Conservation (phyloP, 2,888 invertebrate species). For the Uloborus plumipes region DNA sequence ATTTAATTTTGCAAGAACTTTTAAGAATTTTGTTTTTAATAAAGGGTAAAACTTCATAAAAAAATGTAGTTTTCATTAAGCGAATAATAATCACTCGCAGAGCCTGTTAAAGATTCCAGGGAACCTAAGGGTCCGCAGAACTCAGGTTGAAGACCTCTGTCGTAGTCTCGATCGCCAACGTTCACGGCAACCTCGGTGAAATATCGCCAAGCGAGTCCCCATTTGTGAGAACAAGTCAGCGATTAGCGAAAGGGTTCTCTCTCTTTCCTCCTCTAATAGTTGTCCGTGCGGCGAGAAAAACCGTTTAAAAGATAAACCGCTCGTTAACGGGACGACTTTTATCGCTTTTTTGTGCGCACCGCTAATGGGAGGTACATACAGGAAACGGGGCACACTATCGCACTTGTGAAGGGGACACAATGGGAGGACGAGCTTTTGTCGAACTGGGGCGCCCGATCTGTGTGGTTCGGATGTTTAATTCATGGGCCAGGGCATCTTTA, state of each 20-base stretch:
- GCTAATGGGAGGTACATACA: constrained; percentile 55
- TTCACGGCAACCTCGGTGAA: no score
- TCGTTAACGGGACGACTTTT: constrained; percentile 59
- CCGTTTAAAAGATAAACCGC: constrained; percentile 62
- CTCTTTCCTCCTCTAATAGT: constrained; percentile 54
- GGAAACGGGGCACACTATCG: constrained; percentile 51
- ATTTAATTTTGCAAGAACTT: no score
- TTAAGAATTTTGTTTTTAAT: no score
- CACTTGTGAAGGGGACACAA: constrained; percentile 40
- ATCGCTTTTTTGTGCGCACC: constrained; percentile 35
- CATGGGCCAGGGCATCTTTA: no score
- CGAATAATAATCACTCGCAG: not conserved
- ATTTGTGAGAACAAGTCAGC: constrained; percentile 58
- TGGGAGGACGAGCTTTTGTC: constrained; percentile 41
- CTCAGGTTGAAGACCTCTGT: not conserved
- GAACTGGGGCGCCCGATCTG: constrained; percentile 13
- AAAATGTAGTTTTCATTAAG: no score
- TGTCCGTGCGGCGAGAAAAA: constrained; percentile 54
- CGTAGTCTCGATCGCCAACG: not conserved
- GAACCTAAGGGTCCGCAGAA: not conserved
- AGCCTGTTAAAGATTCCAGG: not conserved
- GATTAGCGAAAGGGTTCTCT: constrained; percentile 41
- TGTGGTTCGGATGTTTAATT: constrained; percentile 7
- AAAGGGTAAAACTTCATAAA: no score
- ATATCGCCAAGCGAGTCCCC: not conserved